These are phyloP conservation scores for Varroa destructor DNA, from an alignment of 1,140 invertebrate genomes.

Conservation along the genomic window DNA sequence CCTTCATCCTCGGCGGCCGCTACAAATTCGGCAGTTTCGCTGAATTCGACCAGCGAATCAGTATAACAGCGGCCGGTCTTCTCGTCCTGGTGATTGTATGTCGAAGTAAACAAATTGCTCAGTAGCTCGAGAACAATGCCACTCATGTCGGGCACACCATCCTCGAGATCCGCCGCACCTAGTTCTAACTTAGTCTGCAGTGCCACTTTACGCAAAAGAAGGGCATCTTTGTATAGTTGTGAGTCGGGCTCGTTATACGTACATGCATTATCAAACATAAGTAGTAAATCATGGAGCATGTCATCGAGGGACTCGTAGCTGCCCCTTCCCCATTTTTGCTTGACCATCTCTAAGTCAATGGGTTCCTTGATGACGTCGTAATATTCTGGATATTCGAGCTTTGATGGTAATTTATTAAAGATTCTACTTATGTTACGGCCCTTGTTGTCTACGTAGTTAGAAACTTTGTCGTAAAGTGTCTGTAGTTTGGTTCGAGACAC, in stretches of 20 bases:
- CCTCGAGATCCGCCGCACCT: constrained; percentile 58
- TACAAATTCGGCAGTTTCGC: constrained; percentile 57
- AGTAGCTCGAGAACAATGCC: constrained; percentile 79
- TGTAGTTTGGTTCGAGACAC: constrained; percentile 53
- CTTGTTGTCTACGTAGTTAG: constrained; percentile 53
- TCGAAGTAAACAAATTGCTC: constrained; percentile 74
- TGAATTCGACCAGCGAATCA: constrained; percentile 84
- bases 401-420: constrained; percentile 57
- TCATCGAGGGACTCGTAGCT: constrained; percentile 75
- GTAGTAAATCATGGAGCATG: constrained; percentile 74
- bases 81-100: constrained; percentile 85
- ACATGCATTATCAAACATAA: constrained; percentile 99
- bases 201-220: constrained; percentile 77
- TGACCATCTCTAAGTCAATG: constrained; percentile 91
- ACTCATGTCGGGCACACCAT: constrained; percentile 71
- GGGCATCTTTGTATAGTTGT: constrained; percentile 94
- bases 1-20: constrained; percentile 29
- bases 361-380: constrained; percentile 95
- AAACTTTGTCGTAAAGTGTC: constrained; percentile 73
- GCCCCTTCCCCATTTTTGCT: constrained; percentile 62
- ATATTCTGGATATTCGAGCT: constrained; percentile 89
- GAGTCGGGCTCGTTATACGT: constrained; percentile 99
- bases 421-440: constrained; percentile 44
- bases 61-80: constrained; percentile 79
- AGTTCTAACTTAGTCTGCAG: constrained; percentile 79